A percentile compares a stretch with the other conserved stretches of the same genome.
Conservation (phyloP, 2,113 vertebrate genomes). For the Brachyhypopomus gauderio region DNA sequence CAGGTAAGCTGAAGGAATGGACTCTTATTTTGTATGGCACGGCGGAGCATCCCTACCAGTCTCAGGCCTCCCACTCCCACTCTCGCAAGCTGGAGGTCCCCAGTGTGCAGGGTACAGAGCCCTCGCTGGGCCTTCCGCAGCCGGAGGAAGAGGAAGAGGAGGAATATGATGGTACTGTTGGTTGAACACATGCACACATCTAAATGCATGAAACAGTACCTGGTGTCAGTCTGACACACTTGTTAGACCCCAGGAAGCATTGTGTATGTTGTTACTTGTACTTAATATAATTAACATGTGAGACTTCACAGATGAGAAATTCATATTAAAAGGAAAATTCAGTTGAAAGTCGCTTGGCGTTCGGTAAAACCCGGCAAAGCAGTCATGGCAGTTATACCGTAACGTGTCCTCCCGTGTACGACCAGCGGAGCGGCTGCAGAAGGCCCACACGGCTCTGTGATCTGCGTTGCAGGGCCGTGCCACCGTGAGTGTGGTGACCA, state of each 20-base stretch:
- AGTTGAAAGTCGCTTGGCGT: too few species aligned
- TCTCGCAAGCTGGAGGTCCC: slow-evolving; percentile 73
- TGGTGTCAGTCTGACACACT: background rate
- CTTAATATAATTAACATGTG: background rate
- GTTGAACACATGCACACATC: background rate
- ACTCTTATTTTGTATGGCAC: slow-evolving; percentile 86
- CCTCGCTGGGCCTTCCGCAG: slow-evolving; percentile 69
- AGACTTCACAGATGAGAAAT: too few species aligned
- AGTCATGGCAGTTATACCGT: too few species aligned
- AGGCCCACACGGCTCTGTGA: background rate
- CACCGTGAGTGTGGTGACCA: slow-evolving; percentile 86
- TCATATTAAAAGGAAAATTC: too few species aligned
- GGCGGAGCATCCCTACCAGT: slow-evolving; percentile 76
- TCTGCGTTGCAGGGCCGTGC: slow-evolving; percentile 76
- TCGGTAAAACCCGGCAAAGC: too few species aligned
- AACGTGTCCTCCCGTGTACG: too few species aligned
- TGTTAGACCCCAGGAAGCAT: background rate
- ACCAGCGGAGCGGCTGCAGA: too few species aligned
- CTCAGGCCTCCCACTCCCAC: slow-evolving; percentile 57
- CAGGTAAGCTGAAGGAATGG: slow-evolving; percentile 92
- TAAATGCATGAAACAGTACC: background rate
- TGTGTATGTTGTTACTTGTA: background rate
- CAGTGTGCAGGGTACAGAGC: slow-evolving; percentile 43
- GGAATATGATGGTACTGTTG: slow-evolving; percentile 80
- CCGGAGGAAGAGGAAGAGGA: slow-evolving; percentile 78